Evolutionary conservation across 2,797 vertebrate species (phyloP).

Genomic region (Tangara arthus): DNA sequence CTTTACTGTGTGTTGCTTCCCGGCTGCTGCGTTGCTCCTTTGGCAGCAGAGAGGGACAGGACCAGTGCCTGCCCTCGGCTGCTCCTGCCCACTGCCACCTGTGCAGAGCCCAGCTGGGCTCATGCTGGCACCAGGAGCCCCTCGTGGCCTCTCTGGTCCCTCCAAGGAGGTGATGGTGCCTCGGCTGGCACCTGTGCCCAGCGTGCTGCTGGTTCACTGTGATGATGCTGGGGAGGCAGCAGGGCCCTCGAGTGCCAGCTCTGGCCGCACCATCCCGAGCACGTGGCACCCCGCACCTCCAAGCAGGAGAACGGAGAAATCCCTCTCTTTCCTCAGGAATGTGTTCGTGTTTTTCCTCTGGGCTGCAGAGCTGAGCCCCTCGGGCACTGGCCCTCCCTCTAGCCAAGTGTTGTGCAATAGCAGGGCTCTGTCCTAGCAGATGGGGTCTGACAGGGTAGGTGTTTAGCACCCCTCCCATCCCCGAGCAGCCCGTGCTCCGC

Average conservation of each 20-base stretch:
- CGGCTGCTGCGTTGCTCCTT: neutral
- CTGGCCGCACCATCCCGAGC: rapidly evolving
- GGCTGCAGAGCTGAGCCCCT: neutral
- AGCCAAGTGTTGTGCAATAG: constrained; percentile 58
- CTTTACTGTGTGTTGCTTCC: neutral
- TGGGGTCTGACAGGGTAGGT: constrained; percentile 36
- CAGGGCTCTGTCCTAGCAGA: constrained; percentile 14
- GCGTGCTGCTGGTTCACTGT: constrained; percentile 27
- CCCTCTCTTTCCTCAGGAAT: constrained; percentile 66
- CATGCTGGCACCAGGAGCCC: neutral
- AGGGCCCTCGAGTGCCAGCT: neutral
- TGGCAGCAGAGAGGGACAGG: neutral
- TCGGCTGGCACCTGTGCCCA: neutral
- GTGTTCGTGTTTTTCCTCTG: neutral
- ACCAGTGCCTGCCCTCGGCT: neutral
- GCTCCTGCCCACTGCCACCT: neutral
- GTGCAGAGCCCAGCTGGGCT: neutral
- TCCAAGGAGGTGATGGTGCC: neutral
- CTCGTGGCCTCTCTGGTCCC: neutral
- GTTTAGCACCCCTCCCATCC: neutral
- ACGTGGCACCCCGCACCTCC: rapidly evolving
- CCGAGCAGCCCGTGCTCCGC: neutral
- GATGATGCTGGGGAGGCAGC: neutral
- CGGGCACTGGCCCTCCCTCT: neutral
- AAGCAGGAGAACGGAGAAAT: neutral